phyloP scores from a whole-genome alignment of 92 coral and sea anemone genomes.

The Heteractis magnifica region DNA sequence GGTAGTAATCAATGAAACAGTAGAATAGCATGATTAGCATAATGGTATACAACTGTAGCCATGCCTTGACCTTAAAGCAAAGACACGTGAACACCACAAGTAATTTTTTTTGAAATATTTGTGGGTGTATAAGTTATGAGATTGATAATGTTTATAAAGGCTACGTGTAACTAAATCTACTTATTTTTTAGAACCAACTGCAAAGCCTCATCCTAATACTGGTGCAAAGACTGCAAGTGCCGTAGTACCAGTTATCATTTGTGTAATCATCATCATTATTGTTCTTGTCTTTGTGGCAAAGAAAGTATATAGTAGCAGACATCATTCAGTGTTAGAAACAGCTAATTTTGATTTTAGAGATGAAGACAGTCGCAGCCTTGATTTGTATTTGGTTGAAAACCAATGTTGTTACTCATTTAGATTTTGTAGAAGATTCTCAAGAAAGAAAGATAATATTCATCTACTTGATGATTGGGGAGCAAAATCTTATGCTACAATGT shows the following conservation, averaged over 20 bases:
- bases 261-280: constrained; percentile 20
- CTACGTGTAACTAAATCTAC: background rate
- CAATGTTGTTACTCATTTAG: constrained; percentile 27
- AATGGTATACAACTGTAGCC: no score
- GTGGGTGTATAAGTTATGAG: no score
- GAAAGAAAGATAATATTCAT: constrained; percentile 23
- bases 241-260: constrained; percentile 37
- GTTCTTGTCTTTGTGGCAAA: constrained; percentile 41
- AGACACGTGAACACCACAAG: no score
- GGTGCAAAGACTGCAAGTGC: constrained; percentile 28
- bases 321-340: constrained; percentile 57
- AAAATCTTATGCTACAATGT: background rate
- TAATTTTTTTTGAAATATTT: no score
- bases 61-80: no score
- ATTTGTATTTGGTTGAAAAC: constrained; percentile 31
- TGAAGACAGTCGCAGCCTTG: constrained; percentile 66
- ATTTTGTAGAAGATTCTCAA: constrained; percentile 24
- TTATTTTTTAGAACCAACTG: constrained; percentile 15
- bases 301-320: constrained; percentile 46
- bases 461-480: constrained; percentile 23
- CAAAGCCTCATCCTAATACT: constrained; percentile 18
- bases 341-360: constrained; percentile 95
- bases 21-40: no score
- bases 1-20: no score
- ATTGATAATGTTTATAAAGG: no score